Percentiles rank a stretch among this genome's conserved stretches.
Conservation (phyloP, 2,888 invertebrate genomes). For the Latrodectus elegans region DNA sequence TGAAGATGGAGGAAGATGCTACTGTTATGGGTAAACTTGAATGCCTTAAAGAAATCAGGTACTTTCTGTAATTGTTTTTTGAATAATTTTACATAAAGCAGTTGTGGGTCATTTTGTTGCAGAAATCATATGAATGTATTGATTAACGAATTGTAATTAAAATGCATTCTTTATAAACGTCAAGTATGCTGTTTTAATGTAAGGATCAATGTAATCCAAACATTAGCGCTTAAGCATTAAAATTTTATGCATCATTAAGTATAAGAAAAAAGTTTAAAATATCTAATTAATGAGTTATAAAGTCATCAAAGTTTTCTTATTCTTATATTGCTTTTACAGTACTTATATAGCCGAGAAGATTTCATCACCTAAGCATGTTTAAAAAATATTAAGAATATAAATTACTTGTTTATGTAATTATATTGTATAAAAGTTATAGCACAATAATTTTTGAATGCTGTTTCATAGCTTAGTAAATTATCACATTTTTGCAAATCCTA, state of each 20-base stretch:
- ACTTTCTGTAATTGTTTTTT: slow-evolving; percentile 70
- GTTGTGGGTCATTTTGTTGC: not conserved
- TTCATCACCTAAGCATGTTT: too few species aligned
- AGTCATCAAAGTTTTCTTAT: not conserved
- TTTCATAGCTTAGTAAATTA: too few species aligned
- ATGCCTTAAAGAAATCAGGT: slow-evolving; percentile 94
- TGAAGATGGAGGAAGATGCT: slow-evolving; percentile 78
- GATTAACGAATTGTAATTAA: not conserved
- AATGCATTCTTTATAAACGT: not conserved
- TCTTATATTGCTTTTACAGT: too few species aligned
- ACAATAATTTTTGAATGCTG: too few species aligned
- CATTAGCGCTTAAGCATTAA: not conserved
- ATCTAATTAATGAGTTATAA: not conserved
- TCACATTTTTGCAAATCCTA: too few species aligned
- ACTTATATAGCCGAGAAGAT: too few species aligned
- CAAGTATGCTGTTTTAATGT: not conserved
- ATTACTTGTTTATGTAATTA: too few species aligned
- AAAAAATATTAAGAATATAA: too few species aligned
- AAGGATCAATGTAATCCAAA: not conserved
- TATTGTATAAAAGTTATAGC: too few species aligned
- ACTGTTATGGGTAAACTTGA: slow-evolving; percentile 93
- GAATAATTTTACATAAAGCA: not conserved
- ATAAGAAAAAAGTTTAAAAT: not conserved
- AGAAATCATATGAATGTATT: not conserved
- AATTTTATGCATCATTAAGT: not conserved